Percentiles rank a stretch among this genome's conserved stretches.
Conservation (phyloP, 2,797 vertebrate genomes). For the Leucoraja ocellata region DNA sequence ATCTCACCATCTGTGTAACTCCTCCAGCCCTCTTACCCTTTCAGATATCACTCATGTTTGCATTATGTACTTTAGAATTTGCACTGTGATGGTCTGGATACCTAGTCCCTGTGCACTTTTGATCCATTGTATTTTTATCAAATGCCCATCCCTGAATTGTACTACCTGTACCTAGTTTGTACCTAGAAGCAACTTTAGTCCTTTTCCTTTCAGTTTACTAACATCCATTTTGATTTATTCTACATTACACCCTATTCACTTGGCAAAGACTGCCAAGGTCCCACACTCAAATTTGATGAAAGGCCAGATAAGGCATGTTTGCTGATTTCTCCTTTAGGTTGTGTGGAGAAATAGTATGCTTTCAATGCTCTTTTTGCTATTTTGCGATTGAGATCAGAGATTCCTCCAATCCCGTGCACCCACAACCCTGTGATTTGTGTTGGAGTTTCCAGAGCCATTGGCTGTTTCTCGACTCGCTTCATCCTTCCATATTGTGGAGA, state of each 20-base stretch:
- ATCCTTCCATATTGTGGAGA: background rate
- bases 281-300: background rate
- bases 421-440: background rate
- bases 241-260: background rate
- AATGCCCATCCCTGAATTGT: background rate
- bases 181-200: background rate
- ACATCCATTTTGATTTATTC: background rate
- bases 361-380: background rate
- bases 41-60: no score
- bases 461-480: background rate
- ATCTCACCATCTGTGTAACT: no score
- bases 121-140: no score
- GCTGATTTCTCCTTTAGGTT: background rate
- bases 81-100: no score
- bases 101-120: background rate
- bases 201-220: background rate
- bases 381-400: background rate
- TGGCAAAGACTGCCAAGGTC: background rate
- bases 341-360: background rate
- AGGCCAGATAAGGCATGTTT: background rate
- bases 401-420: background rate
- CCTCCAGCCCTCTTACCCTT: no score
- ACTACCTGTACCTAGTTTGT: background rate
- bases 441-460: background rate
- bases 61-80: no score